Evolutionary conservation across 1,140 invertebrate genomes (phyloP), one percentile per base, ranked within the genome.

Genomic region (Trichonephila inaurata): DNA sequence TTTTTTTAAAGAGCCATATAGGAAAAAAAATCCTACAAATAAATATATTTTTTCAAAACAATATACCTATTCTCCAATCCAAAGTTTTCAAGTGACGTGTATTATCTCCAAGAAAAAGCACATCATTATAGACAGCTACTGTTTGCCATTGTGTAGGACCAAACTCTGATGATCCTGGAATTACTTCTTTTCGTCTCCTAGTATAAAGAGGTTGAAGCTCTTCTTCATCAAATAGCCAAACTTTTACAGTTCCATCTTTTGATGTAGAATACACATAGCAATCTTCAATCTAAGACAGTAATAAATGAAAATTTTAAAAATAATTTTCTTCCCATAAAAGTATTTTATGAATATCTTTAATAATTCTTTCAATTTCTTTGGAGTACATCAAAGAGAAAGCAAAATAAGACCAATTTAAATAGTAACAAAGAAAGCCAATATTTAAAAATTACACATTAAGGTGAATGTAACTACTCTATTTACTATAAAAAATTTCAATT

Each of bases 61-160:
- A 69, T 83, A 58, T 69, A 94, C 93, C 93, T 58, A 69, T 28
- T 90, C 88, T 94, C 93, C 93, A 94, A 24, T 94, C 86, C 51
- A 94, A 94, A 14, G 72, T 60, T 62, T 94, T 94, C 12, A 94
- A 10, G 72, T 21, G 33, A 2, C 16, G 33, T 33, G 87, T 89
- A 51, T 85, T 86, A 85, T 94, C 93, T 19, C 93, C 93, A 24
- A 94, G 88, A 21, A 64, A 90, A 21, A 94, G 58, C 8, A 66
- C 21, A 40, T 94, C 62, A 69, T 90, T 62, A 69, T n/a, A 16
- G 14, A 69, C 60, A 69, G 72, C 58, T 18, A 94, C 44, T 7
- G 72, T 33, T 51, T 90, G 72, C 93, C 93, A 94, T 33, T 83
- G 93, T 7, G 93, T 61, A 51, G 93, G 93, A 3, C 51, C 51